Evolutionary conservation across 2,113 vertebrate species (phyloP).

Genomic region (Neolamprologus longior): DNA sequence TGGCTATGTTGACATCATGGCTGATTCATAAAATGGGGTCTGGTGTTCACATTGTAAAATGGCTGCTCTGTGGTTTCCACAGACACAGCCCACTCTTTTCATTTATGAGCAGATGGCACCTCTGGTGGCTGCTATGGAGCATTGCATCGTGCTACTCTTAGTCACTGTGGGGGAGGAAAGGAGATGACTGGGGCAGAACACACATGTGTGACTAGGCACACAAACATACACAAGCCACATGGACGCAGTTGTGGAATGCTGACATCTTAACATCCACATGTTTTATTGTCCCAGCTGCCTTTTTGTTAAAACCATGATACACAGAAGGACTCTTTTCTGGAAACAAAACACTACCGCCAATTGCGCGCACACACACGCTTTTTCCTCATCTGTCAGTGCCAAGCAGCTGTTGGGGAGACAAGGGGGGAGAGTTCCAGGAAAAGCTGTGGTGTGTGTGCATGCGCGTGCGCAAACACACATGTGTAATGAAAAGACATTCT

Average conservation of each 20-base stretch:
- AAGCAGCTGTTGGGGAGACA: background rate
- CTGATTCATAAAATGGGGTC: conserved; percentile 76
- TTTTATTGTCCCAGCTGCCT: conserved; percentile 32
- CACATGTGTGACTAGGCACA: background rate
- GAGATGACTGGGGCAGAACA: conserved; percentile 30
- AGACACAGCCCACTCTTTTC: background rate
- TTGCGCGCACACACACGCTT: background rate
- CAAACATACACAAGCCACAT: background rate
- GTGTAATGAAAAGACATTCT: conserved; percentile 21
- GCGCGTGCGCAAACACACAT: background rate
- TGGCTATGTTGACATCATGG: conserved; percentile 46
- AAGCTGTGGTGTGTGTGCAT: background rate
- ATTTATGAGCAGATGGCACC: conserved; percentile 69
- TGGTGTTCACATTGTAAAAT: conserved; percentile 68
- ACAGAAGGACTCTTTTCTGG: conserved; percentile 2
- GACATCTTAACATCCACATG: conserved; percentile 4
- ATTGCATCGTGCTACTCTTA: conserved; percentile 24
- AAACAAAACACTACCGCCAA: conserved; percentile 3
- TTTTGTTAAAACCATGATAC: background rate
- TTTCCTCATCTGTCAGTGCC: background rate
- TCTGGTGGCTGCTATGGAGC: conserved; percentile 34
- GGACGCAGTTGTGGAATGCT: background rate
- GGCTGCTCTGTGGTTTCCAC: conserved; percentile 62
- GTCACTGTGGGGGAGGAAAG: conserved; percentile 58
- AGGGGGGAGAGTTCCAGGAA: background rate